phyloP scores from a whole-genome alignment of 2,113 vertebrate genomes.

The Trematocara marginatum region DNA sequence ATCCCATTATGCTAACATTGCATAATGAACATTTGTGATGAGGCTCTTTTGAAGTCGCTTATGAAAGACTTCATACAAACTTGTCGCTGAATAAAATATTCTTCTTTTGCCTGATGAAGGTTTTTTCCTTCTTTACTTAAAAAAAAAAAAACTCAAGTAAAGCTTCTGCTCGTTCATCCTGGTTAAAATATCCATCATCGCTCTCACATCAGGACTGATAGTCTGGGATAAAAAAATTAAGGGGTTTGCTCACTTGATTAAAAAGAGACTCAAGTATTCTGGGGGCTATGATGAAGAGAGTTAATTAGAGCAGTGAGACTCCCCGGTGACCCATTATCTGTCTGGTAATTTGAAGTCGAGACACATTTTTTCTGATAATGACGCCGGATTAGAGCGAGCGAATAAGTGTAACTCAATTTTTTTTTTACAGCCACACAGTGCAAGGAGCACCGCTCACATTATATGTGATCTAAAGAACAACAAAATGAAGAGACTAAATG shows the following conservation, averaged over 20 bases:
- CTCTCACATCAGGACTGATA: not conserved
- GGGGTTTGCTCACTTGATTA: constrained; percentile 13
- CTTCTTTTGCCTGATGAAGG: not conserved
- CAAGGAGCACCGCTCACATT: not conserved
- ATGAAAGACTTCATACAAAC: not conserved
- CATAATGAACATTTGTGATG: not conserved
- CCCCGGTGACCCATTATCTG: constrained; percentile 5
- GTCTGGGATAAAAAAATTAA: not conserved
- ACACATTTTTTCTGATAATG: constrained; percentile 13
- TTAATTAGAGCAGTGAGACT: constrained; percentile 15
- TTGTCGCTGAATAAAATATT: not conserved
- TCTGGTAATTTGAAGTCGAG: constrained; percentile 31
- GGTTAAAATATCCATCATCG: not conserved
- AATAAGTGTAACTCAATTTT: not conserved
- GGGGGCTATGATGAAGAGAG: not conserved
- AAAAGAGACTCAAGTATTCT: not conserved
- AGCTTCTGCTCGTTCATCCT: not conserved
- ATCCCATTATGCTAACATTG: not conserved
- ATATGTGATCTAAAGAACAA: not conserved
- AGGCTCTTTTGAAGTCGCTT: not conserved
- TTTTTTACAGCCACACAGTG: not conserved
- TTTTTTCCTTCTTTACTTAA: not conserved
- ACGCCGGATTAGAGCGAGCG: constrained; percentile 9
- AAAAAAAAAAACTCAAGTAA: not conserved
- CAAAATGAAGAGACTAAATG: not conserved